phyloP scores from a whole-genome alignment of 2,888 invertebrate species.

The Reticulitermes lucifugus region DNA sequence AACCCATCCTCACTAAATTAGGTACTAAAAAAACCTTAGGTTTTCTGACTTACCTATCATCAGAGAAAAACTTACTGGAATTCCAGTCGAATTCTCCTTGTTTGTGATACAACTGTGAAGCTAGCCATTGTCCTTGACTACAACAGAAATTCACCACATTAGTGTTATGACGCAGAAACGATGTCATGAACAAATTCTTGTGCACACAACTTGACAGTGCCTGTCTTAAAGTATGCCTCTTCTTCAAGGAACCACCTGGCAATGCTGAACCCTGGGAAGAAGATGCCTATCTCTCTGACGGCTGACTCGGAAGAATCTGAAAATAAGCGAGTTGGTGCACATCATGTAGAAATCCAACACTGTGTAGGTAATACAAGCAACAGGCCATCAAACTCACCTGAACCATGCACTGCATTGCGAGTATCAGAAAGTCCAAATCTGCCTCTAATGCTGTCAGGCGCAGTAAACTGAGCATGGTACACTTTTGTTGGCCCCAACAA shows the following conservation, averaged over 20 bases:
- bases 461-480: slow-evolving; percentile 80
- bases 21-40: no score
- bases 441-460: slow-evolving; percentile 84
- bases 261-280: slow-evolving; percentile 85
- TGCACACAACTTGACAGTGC: slow-evolving; percentile 68
- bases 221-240: slow-evolving; percentile 65
- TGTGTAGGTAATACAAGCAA: not conserved
- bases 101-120: no score
- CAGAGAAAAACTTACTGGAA: no score
- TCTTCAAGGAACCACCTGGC: slow-evolving; percentile 74
- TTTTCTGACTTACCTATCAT: no score
- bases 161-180: not conserved
- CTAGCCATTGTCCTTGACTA: no score
- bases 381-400: slow-evolving; percentile 71
- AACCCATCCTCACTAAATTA: no score
- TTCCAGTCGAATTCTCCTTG: no score
- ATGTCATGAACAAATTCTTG: slow-evolving; percentile 68
- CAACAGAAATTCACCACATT: no score
- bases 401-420: slow-evolving; percentile 94
- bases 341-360: not conserved
- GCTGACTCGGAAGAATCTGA: slow-evolving; percentile 82
- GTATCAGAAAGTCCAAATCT: slow-evolving; percentile 93
- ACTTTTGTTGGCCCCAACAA: slow-evolving; percentile 94
- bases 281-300: slow-evolving; percentile 80
- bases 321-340: slow-evolving; percentile 57